Evolutionary conservation across 1,140 invertebrate species (phyloP), one percentile per base, ranked within the genome.

Genomic region (Agrilus planipennis): DNA sequence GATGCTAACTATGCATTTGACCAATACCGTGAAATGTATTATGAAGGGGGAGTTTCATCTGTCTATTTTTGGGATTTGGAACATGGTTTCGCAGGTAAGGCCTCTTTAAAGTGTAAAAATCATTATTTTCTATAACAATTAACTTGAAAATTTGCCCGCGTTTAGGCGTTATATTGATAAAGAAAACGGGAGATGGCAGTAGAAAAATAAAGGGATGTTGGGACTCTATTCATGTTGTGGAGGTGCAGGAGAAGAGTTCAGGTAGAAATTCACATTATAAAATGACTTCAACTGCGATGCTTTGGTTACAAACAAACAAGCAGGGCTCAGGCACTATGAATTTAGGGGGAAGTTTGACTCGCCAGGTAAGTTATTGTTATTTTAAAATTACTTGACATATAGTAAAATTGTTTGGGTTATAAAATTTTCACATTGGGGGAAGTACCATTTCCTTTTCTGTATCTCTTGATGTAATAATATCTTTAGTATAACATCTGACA

Each of bases 21-120:
- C 65, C 89, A 95, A 59, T 99, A 98, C 61, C 79, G 93, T 63
- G 94, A 99, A 67, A 92, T 99, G 82, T 98, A 99, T 68, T 99
- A 96, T 66, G 96, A 99, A 68, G 96, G 96, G 39, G 95, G 96
- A 11, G 90, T 99, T 1, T 99, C 94, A 1, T 99, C 94, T 7
- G 95, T 98, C 0, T 99, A 99, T 68, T 73, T 99, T 30, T 99
- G 96, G 96, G 95, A 99, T 56, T 76, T 99, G 58, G 93, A 98
- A 59, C 90, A 95, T 67, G 93, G 93, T 3, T 99, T 99, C 76
- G 96, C 94, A 49, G 79, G 79, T 80, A 53, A 37, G 19, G 22
- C n/a, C 9, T 35, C 22, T 5, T 7, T 25, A 25, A 25, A 25
- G 5, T 7, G 22, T n/a, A n/a, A n/a, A n/a, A n/a, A 25, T 25